Evolutionary conservation across 2,113 vertebrate genomes (phyloP), one percentile per base, ranked within the genome.

Genomic region (Dasypus novemcinctus): DNA sequence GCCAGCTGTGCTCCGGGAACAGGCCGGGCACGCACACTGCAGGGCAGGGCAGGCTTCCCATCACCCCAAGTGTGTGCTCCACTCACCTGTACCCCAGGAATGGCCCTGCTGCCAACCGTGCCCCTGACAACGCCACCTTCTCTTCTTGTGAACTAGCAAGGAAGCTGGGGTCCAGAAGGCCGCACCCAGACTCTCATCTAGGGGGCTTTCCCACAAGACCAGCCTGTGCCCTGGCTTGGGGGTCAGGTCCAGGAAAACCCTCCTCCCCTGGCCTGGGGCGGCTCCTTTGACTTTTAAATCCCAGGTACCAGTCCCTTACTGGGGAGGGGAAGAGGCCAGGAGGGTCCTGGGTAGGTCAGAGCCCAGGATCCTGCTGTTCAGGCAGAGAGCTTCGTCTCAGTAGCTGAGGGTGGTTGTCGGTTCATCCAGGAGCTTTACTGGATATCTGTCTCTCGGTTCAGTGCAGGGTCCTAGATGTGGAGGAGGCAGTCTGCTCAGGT

Each of bases 351-450:
- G n/a, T n/a, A n/a, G 13, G 15, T n/a, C 69, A 21, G 12, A 38
- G 20, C 25, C 38, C 36, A 13, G 81, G n/a, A 38, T 5, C 38
- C 14, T 3, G 21, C 33, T 20, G 49, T 64, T 20, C 20, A 10
- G 0, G 27, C 17, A 0, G 1, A 18, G 69, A 61, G n/a, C 31
- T 2, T 31, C 33, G 1, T 7, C 15, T 17, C 41, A 17, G 2
- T 18, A 2, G 83, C 64, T 21, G 4, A 3, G 64, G 18, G 33
- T 23, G 11, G 23, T 41, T 10, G 7, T 74, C 31, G 13, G 23
- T 15, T 49, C 12, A 6, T 43, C 41, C 46, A 9, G 20, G 0
- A 59, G 18, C 14, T 33, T 61, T 63, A 7, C 14, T 20, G 81
- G 21, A 61, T 69, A 4, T 31, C 5, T 17, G 33, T n/a, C 5